Evolutionary conservation across 2,888 invertebrate species (phyloP), one percentile per base, ranked within the genome.

Genomic region (Augochlorella aurata): DNA sequence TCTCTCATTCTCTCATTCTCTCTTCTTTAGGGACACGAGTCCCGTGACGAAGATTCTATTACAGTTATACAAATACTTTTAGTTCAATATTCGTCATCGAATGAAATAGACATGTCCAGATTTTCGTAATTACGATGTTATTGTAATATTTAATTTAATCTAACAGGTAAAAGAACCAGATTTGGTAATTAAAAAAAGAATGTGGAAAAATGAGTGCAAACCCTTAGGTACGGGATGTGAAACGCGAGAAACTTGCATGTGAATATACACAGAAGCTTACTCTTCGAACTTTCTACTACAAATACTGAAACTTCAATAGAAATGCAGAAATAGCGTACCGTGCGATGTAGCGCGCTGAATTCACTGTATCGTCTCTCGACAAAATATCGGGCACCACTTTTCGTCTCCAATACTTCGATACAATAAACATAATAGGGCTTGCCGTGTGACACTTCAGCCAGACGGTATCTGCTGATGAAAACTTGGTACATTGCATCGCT

Each of bases 311-410:
- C 24, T 49, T 21, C n/a, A 14, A 21, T 44, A 18, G 21, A 14
- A 52, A 29, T 58, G n/a, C 24, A 50, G 14, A 67, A 21, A 45
- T n/a, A 70, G 74, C 89, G 85, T 93, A 95, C 95, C 93, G 94
- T 94, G 87, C 95, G 94, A 89, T 95, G 95, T 38, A 95, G 90
- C 52, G 94, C 94, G 87, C 95, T 95, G 91, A 95, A 95, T 88
- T 95, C 95, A 82, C 95, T 95, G 90, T 95, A 95, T 89, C 95
- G 92, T 89, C 94, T 94, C 87, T 95, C 94, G 67, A 95, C 92
- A 81, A 94, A 93, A 79, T 93, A 92, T 82, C 91, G 92, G 29
- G 92, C 91, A 74, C 92, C 91, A 73, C 91, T 92, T 76, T 91
- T 91, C n/a, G 90, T 83, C 45, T 92, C 89, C 54, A 90, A 77